Evolutionary conservation across 1,140 invertebrate species (phyloP), one percentile per base, ranked within the genome.

Genomic region (Pogonomyrmex barbatus): DNA sequence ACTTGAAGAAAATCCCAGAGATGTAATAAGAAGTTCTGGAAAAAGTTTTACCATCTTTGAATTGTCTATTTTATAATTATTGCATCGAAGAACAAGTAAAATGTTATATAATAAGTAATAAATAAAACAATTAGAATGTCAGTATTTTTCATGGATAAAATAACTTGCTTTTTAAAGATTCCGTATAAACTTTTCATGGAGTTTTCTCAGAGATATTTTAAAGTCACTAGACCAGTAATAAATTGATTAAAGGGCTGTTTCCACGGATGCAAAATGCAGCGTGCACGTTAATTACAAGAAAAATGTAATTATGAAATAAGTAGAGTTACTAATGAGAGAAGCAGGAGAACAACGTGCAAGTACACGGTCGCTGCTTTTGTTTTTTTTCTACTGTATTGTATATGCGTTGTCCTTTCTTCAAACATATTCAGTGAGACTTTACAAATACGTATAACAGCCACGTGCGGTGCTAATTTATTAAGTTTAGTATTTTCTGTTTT

Each of bases 381-480:
- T 42, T 30, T 78, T 70, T 54, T 17, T 24, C 24, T 65, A 6
- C 12, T 24, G 17, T 6, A 17, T 81, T 14, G 12, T 30, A 30
- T 42, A 50, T 4, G 5, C 33, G 36, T 12, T 79, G 36, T 24
- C 71, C 14, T 70, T 81, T 56, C 50, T 56, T 81, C 9, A 70
- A 81, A 56, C 36, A 56, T 71, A 6, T 24, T 68, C 14, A 24
- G 24, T 5, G n/a, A 47, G 2, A 24, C 17, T 70, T 9, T 30
- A 14, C 9, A 47, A 81, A 81, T 52, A 2, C 14, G 30, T 47
- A 12, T 71, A 2, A 47, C 14, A 0, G 5, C 33, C 14, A 10
- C 17, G n/a, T 12, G 12, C 6, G 65, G 14, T 14, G 65, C 17
- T 81, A 81, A 81, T 70, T 81, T 81, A 81, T 70, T 45, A 81